A percentile compares a stretch with the other conserved stretches of the same genome.
These are phyloP conservation scores for Oriolus oriolus DNA, from an alignment of 2,113 vertebrate genomes.

Conservation along the genomic window DNA sequence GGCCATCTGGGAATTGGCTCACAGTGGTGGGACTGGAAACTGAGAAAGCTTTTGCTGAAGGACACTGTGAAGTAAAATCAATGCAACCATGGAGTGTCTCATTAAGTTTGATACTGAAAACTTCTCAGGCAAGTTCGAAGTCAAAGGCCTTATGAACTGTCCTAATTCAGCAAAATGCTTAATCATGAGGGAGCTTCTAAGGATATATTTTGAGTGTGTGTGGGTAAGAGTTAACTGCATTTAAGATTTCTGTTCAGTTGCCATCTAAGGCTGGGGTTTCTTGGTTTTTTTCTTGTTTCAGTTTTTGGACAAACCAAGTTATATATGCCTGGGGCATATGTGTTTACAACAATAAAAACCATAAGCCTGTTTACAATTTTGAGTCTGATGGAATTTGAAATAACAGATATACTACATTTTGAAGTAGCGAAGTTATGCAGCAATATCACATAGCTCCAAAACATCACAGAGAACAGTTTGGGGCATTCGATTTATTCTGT, in stretches of 20 bases:
- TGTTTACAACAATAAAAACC: slow-evolving; percentile 3
- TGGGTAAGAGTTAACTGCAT: background rate
- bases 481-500: background rate
- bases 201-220: background rate
- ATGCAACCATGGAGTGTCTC: fast-evolving
- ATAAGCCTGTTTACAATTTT: background rate
- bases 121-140: background rate
- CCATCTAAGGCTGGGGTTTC: background rate
- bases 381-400: slow-evolving; percentile 9
- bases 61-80: background rate
- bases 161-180: background rate
- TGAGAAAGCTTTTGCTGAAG: background rate
- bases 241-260: background rate
- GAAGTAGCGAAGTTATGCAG: background rate
- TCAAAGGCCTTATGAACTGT: background rate
- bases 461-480: background rate
- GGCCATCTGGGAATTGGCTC: background rate
- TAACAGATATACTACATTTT: background rate
- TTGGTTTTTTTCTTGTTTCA: background rate
- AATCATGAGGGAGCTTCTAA: background rate
- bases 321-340: background rate
- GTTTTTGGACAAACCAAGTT: background rate
- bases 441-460: background rate
- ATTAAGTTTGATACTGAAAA: background rate
- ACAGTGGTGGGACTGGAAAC: background rate